These are phyloP conservation scores for Microctenopoma lineatum DNA, from an alignment of 2,797 vertebrate genomes.

Conservation along the genomic window DNA sequence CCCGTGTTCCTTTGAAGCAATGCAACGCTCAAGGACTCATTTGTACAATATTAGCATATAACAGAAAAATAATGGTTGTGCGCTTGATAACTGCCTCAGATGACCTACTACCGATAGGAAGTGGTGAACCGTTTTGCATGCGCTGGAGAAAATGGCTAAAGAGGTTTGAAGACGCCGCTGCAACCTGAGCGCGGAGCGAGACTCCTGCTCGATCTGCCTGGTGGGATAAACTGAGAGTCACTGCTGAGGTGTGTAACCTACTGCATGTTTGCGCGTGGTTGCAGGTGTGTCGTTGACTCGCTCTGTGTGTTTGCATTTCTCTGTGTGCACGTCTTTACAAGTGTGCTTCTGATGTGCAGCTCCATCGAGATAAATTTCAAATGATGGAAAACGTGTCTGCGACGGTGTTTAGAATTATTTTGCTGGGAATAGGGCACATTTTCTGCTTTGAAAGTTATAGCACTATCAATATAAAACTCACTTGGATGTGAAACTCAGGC, in stretches of 20 bases:
- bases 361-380: constrained; percentile 49
- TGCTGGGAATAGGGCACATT: constrained; percentile 34
- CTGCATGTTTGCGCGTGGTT: constrained; percentile 19
- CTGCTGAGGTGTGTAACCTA: constrained; percentile 10
- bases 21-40: constrained; percentile 70
- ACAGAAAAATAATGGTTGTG: constrained; percentile 27
- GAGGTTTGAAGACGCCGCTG: constrained; percentile 39
- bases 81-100: constrained; percentile 44
- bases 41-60: constrained; percentile 68
- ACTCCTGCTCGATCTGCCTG: constrained; percentile 27
- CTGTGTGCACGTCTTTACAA: constrained; percentile 13
- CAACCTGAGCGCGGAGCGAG: constrained; percentile 54
- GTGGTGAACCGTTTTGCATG: constrained; percentile 37
- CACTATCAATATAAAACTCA: constrained; percentile 55
- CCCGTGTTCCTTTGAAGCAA: constrained; percentile 68
- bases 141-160: constrained; percentile 17
- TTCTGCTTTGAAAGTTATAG: constrained; percentile 54
- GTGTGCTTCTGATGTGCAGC: constrained; percentile 33
- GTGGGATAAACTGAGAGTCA: constrained; percentile 29
- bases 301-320: constrained; percentile 35
- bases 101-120: constrained; percentile 30
- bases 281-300: constrained; percentile 27
- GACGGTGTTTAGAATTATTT: constrained; percentile 50
- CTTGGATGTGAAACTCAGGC: constrained; percentile 61
- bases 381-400: constrained; percentile 47